phyloP scores from a whole-genome alignment of 2,797 vertebrate genomes.

The Macropodus opercularis region DNA sequence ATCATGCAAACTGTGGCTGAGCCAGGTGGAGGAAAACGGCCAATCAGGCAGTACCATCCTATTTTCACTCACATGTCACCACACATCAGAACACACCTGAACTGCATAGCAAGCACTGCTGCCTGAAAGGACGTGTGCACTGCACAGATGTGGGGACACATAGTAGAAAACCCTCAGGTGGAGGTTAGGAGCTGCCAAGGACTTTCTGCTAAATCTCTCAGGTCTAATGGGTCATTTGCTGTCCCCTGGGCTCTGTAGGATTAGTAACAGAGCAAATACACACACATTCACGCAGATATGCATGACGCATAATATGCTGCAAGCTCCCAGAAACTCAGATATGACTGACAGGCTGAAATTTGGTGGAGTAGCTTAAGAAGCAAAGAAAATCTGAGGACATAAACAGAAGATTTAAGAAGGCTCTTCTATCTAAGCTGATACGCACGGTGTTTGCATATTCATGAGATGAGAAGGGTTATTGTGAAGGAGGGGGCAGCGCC shows the following conservation, averaged over 20 bases:
- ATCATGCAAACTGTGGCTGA: conserved; percentile 44
- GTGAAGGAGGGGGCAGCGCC: conserved; percentile 36
- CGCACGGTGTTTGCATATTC: conserved; percentile 58
- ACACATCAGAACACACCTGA: conserved; percentile 4
- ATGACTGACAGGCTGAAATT: conserved; percentile 39
- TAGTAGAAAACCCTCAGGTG: conserved; percentile 9
- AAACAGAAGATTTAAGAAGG: conserved; percentile 50
- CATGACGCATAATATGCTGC: conserved; percentile 5
- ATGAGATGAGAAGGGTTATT: conserved; percentile 57
- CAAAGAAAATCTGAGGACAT: conserved; percentile 35
- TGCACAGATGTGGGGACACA: conserved; percentile 9
- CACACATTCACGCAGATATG: conserved; percentile 6
- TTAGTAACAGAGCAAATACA: conserved; percentile 11
- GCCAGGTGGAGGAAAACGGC: conserved; percentile 23
- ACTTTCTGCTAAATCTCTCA: conserved; percentile 35
- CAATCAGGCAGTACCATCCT: conserved; percentile 31
- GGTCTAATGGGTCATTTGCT: conserved; percentile 49
- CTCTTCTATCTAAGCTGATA: conserved; percentile 44
- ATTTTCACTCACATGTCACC: conserved; percentile 8
- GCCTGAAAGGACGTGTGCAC: conserved; percentile 14
- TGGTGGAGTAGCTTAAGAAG: conserved; percentile 34
- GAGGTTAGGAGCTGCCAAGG: conserved; percentile 39
- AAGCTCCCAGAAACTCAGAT: conserved; percentile 30
- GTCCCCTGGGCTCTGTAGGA: conserved; percentile 31
- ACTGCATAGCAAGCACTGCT: neutral